These are phyloP conservation scores for Leptinotarsa haldemani DNA, from an alignment of 2,888 invertebrate genomes.

Conservation along the genomic window DNA sequence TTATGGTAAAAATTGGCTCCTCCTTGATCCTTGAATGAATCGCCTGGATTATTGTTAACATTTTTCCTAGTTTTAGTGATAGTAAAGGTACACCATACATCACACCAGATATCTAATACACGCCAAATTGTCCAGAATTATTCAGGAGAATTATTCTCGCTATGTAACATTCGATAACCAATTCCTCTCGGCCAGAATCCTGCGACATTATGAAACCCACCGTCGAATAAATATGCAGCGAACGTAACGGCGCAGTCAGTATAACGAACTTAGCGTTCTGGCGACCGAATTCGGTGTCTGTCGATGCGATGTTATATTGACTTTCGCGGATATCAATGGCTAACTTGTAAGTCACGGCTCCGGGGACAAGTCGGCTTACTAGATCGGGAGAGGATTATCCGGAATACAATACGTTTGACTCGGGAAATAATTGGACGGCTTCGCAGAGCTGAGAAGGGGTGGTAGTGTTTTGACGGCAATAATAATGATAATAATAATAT, in stretches of 20 bases:
- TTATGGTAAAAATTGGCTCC: too few relatives aligned
- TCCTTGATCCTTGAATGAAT: too few relatives aligned
- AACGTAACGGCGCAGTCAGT: constrained; percentile 14
- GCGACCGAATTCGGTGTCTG: constrained; percentile 10
- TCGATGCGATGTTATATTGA: constrained; percentile 32
- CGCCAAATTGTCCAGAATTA: too few relatives aligned
- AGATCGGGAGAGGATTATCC: constrained; percentile 46
- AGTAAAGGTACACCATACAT: too few relatives aligned
- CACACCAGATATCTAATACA: too few relatives aligned
- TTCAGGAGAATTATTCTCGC: not conserved
- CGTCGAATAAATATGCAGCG: constrained; percentile 17
- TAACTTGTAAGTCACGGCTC: constrained; percentile 42
- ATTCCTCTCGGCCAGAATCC: not conserved
- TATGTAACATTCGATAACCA: not conserved
- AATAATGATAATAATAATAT: too few relatives aligned
- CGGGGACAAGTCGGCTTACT: constrained; percentile 39
- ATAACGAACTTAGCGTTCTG: constrained; percentile 21
- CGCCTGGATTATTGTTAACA: too few relatives aligned
- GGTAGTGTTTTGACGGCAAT: not conserved
- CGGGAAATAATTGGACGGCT: constrained; percentile 2
- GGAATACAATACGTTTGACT: constrained; percentile 46
- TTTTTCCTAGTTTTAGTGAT: too few relatives aligned
- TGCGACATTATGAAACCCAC: not conserved
- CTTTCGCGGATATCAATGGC: constrained; percentile 37
- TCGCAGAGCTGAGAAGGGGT: not conserved